A percentile compares a stretch with the other conserved stretches of the same genome.
phyloP scores from a whole-genome alignment of 1,140 invertebrate genomes.

The Luehdorfia chinensis region DNA sequence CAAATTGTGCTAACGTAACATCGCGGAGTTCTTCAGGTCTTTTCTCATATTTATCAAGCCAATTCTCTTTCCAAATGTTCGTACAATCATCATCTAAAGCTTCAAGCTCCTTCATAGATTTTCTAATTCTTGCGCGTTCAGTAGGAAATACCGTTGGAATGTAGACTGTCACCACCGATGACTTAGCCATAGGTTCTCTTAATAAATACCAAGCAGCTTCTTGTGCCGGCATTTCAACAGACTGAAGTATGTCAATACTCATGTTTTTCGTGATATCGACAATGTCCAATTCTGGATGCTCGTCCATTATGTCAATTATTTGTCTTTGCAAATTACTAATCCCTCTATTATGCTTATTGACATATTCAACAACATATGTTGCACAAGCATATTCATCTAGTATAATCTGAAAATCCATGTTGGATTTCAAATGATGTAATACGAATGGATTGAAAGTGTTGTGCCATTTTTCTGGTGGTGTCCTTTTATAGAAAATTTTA shows the following conservation, averaged over 20 bases:
- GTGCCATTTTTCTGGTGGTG: no score
- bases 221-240: conserved; percentile 23
- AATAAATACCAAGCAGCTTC: conserved; percentile 35
- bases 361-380: conserved; percentile 25
- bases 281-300: conserved; percentile 25
- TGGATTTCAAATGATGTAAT: conserved; percentile 20
- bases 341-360: conserved; percentile 21
- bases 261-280: conserved; percentile 27
- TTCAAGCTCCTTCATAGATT: conserved; percentile 11
- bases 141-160: conserved; percentile 19
- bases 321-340: conserved; percentile 25
- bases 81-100: conserved; percentile 18
- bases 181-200: conserved; percentile 21
- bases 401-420: conserved; percentile 30
- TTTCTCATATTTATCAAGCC: conserved; percentile 27
- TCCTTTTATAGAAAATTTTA: no score
- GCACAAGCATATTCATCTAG: conserved; percentile 27
- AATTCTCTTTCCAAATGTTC: conserved; percentile 23
- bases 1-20: conserved; percentile 24
- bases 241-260: conserved; percentile 21
- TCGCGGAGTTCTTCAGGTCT: conserved; percentile 19
- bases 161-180: conserved; percentile 9
- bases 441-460: not conserved
- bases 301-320: conserved; percentile 29
- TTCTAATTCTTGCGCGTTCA: conserved; percentile 16